Evolutionary conservation across 1,140 invertebrate species (phyloP), one percentile per base, ranked within the genome.

Genomic region (Drosophila auraria): DNA sequence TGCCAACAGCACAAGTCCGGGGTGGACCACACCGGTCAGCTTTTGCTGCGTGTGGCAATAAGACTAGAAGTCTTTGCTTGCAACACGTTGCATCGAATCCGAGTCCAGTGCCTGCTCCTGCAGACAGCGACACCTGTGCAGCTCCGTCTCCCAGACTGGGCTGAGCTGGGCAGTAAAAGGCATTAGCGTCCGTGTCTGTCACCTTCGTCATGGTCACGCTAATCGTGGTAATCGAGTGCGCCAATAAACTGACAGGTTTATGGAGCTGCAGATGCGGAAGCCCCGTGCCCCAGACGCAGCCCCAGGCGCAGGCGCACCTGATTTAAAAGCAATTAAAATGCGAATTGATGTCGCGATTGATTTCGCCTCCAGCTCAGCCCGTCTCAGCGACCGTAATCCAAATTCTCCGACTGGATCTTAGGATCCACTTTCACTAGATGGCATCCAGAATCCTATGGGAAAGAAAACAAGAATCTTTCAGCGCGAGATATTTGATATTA

Each of bases 141-240:
- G 12, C 38, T 30, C 38, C 66, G 30, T 23, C 57, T n/a, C 42
- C 40, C 68, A 44, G 12, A 20, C 27, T 27, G 25, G 30, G 5
- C 20, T 15, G n/a, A 71, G 68, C 63, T 71, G 68, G 54, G 54
- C 61, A 82, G 87, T 91, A 90, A 90, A 89, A 91, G 87, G 86
- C 87, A 90, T 90, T 90, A 90, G 86, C 86, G 84, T 89, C 86
- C 78, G 66, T 84, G 86, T 89, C 84, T 91, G 86, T 90, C 86
- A 90, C 86, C 87, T 89, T 90, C 86, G 86, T 90, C 86, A 90
- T 90, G 87, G 86, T 91, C 87, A 90, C 87, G 86, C 87, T 91
- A 91, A 90, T 91, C 87, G 82, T 65, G 79, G 82, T 90, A 82
- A 89, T 89, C 87, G 79, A 68, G 59, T 82, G 82, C 87, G 86